Conservation (phyloP, 2,113 vertebrate genomes). For the Sinocyclocheilus grahami region DNA sequence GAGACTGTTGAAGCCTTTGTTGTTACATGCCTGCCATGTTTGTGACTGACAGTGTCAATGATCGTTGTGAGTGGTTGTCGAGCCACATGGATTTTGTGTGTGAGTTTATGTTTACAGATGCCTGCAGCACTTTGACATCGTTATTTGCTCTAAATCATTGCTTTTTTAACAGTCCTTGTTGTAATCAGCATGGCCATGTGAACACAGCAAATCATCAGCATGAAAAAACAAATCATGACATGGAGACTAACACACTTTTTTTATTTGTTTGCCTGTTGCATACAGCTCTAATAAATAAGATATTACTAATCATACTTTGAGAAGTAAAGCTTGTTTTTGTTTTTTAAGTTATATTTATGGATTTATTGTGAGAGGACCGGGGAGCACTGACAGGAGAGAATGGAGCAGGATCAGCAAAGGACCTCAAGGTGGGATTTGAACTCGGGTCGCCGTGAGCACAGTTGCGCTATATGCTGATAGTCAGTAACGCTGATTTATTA, state of each 20-base stretch:
- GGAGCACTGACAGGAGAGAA: no score
- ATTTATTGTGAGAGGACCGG: no score
- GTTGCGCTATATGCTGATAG: no score
- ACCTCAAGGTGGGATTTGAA: no score
- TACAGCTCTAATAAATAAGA: slow-evolving; percentile 6
- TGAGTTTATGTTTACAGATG: background rate
- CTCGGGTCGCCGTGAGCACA: no score
- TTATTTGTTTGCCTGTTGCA: background rate
- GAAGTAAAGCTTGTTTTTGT: background rate
- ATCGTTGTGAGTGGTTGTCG: background rate
- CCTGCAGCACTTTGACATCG: background rate
- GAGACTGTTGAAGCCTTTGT: background rate
- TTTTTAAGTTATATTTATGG: no score
- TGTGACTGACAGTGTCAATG: slow-evolving; percentile 7
- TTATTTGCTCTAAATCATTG: slow-evolving; percentile 18
- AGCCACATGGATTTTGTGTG: background rate
- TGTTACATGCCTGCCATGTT: background rate
- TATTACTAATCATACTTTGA: background rate
- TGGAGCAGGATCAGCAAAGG: no score
- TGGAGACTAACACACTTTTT: background rate
- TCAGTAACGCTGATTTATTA: background rate
- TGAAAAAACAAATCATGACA: background rate
- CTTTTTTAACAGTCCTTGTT: background rate
- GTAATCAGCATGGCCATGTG: background rate
- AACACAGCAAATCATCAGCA: background rate